These are phyloP conservation scores for Zaprionus kolodkinae DNA, from an alignment of 1,140 invertebrate genomes.

Conservation along the genomic window DNA sequence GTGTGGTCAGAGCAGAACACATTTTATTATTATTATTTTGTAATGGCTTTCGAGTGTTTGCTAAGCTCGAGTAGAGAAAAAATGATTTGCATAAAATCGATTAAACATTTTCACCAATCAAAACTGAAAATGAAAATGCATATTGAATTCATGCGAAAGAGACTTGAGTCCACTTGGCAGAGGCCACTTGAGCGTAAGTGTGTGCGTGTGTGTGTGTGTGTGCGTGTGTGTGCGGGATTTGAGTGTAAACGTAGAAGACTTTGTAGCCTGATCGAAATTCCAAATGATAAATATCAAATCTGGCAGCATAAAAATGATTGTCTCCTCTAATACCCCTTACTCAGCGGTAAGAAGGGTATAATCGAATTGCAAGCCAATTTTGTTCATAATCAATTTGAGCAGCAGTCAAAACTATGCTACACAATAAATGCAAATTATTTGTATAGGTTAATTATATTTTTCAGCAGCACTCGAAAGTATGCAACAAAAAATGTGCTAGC, in stretches of 20 bases:
- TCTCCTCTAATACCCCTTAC: neutral
- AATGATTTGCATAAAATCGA: slow-evolving; percentile 81
- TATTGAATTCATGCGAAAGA: slow-evolving; percentile 67
- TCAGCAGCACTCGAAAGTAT: no score
- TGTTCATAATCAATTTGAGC: no score
- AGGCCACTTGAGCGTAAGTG: neutral
- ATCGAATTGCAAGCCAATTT: no score
- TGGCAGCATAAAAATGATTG: neutral
- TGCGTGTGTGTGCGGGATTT: neutral
- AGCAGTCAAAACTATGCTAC: no score
- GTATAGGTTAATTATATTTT: no score
- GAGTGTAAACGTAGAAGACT: neutral
- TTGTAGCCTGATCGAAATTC: slow-evolving; percentile 6
- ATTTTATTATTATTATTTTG: slow-evolving; percentile 75
- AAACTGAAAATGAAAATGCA: slow-evolving; percentile 69
- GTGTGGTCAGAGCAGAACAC: slow-evolving; percentile 29
- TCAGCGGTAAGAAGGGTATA: no score
- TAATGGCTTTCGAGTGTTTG: slow-evolving; percentile 78
- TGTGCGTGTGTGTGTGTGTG: neutral
- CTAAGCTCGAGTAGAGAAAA: slow-evolving; percentile 56
- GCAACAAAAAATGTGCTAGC: no score
- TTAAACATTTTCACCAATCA: slow-evolving; percentile 61
- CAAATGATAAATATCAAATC: slow-evolving; percentile 5
- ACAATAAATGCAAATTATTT: no score
- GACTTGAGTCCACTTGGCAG: slow-evolving; percentile 10